Conservation (phyloP, 2,888 invertebrate genomes). For the Beris chalybata region DNA sequence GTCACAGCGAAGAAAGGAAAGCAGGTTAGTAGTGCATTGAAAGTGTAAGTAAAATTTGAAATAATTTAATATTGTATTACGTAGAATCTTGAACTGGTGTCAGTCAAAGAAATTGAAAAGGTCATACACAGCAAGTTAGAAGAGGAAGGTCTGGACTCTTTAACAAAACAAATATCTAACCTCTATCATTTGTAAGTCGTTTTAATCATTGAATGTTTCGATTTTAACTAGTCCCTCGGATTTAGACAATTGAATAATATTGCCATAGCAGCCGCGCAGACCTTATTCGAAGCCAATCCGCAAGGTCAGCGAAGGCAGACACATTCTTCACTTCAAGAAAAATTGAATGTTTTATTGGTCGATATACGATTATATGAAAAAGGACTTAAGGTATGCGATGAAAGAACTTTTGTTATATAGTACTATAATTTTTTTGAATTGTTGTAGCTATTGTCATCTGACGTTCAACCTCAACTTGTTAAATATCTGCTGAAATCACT, state of each 20-base stretch:
- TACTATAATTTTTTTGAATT: constrained; percentile 10
- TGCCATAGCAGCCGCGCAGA: constrained; percentile 69
- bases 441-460: constrained; percentile 59
- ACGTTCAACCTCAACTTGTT: constrained; percentile 68
- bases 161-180: constrained; percentile 68
- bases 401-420: constrained; percentile 11
- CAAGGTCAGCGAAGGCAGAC: constrained; percentile 75
- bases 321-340: constrained; percentile 80
- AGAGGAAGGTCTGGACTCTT: constrained; percentile 73
- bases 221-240: too few species aligned
- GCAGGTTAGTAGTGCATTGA: constrained; percentile 29
- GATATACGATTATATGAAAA: constrained; percentile 81
- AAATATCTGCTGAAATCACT: constrained; percentile 85
- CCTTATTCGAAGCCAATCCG: constrained; percentile 73
- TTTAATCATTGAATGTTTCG: not conserved
- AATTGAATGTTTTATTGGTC: constrained; percentile 72
- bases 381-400: constrained; percentile 62
- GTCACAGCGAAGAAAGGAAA: constrained; percentile 57
- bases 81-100: constrained; percentile 65
- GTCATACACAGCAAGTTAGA: constrained; percentile 65
- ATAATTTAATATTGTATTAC: constrained; percentile 8
- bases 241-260: constrained; percentile 67
- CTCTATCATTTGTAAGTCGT: constrained; percentile 65
- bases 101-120: constrained; percentile 67
- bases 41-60: too few species aligned